phyloP scores from a whole-genome alignment of 1,140 invertebrate species.

The Pentalonia nigronervosa region DNA sequence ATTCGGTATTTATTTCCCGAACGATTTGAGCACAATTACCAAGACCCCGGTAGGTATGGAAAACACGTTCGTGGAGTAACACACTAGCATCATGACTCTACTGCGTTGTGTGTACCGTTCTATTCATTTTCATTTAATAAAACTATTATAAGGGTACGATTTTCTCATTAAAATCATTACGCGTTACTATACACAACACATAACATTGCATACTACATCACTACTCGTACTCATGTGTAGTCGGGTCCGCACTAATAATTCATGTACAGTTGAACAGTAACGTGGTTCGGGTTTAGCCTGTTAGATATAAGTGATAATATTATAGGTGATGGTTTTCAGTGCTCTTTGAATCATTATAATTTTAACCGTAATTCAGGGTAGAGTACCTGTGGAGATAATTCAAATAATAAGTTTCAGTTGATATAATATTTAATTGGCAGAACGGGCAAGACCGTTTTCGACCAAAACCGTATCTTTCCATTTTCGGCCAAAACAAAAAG shows the following conservation, averaged over 20 bases:
- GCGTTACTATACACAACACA: background rate
- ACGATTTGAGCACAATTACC: background rate
- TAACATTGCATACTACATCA: background rate
- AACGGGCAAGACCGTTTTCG: too few relatives aligned
- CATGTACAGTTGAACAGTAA: background rate
- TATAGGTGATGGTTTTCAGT: background rate
- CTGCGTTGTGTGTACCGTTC: too few relatives aligned
- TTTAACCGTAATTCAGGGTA: background rate
- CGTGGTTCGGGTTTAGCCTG: too few relatives aligned
- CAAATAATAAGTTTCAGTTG: background rate
- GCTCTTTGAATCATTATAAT: background rate
- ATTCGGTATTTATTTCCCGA: background rate
- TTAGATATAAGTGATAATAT: background rate
- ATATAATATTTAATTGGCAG: background rate
- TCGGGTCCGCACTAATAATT: background rate
- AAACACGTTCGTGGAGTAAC: background rate
- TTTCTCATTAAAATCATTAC: background rate
- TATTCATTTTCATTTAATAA: background rate
- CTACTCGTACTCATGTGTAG: background rate
- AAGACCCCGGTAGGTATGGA: background rate
- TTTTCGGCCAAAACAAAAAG: too few relatives aligned
- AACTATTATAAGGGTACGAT: background rate
- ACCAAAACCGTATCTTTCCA: too few relatives aligned
- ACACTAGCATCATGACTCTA: background rate
- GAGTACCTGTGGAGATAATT: background rate